Evolutionary conservation across 2,113 vertebrate species (phyloP).

Genomic region (Gallinago jamesoni): DNA sequence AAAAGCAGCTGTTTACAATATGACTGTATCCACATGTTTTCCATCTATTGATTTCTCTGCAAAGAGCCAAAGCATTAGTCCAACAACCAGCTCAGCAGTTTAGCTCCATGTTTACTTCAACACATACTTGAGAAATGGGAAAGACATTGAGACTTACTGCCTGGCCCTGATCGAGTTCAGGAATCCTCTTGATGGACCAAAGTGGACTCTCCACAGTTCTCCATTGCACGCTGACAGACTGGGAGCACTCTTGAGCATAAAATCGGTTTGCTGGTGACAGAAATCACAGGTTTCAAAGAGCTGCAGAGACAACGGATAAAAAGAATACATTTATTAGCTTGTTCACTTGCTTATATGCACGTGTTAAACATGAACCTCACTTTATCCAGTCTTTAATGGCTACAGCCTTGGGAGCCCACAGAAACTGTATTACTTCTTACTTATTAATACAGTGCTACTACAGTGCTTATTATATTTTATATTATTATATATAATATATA

Average conservation of each 20-base stretch:
- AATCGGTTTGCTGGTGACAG: not conserved
- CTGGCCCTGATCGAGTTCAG: not conserved
- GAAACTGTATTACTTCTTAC: not conserved
- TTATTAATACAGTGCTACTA: no score
- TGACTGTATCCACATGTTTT: not conserved
- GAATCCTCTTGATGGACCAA: not conserved
- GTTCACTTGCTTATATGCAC: not conserved
- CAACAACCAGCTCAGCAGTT: not conserved
- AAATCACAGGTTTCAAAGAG: not conserved
- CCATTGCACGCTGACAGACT: not conserved
- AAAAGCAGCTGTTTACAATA: not conserved
- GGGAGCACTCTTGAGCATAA: not conserved
- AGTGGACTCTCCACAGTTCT: not conserved
- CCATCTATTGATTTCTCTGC: not conserved
- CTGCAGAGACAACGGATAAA: not conserved
- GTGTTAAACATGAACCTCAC: not conserved
- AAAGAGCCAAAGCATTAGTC: not conserved
- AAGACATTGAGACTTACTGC: not conserved
- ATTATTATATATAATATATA: no score
- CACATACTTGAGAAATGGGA: not conserved
- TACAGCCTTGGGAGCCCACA: not conserved
- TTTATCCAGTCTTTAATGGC: not conserved
- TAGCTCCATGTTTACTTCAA: not conserved
- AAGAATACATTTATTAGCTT: not conserved
- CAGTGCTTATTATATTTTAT: no score